Conservation (phyloP, 2,113 vertebrate genomes). For the Tragelaphus strepsiceros region DNA sequence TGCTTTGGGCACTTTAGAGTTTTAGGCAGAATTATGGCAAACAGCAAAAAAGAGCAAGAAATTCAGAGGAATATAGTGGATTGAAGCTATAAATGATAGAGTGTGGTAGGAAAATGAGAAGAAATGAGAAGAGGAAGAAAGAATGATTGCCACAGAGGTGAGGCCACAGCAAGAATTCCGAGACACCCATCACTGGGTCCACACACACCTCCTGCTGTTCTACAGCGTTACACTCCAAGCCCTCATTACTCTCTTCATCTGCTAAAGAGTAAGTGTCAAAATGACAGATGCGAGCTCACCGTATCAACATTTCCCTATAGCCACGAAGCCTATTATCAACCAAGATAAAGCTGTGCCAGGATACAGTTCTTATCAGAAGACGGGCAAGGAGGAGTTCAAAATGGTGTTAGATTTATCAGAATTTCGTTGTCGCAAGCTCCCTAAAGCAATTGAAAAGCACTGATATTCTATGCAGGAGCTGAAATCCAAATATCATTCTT, state of each 20-base stretch:
- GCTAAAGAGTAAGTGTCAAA: constrained; percentile 59
- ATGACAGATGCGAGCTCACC: constrained; percentile 53
- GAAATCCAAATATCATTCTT: constrained; percentile 50
- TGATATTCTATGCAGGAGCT: not conserved
- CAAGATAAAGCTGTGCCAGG: constrained; percentile 67
- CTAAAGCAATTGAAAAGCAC: constrained; percentile 51
- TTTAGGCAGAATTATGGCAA: not conserved
- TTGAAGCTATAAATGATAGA: not conserved
- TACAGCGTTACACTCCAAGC: constrained; percentile 25
- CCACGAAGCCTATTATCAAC: constrained; percentile 52
- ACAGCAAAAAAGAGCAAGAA: not conserved
- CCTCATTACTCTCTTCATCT: constrained; percentile 54
- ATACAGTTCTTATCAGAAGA: constrained; percentile 73
- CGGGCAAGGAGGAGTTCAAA: constrained; percentile 61
- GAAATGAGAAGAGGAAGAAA: not conserved
- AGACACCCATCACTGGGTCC: not conserved
- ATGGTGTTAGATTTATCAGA: constrained; percentile 58
- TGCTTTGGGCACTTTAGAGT: not conserved
- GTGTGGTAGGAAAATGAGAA: constrained; percentile 45
- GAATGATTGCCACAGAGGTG: not conserved
- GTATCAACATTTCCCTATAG: constrained; percentile 70
- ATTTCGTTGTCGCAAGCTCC: constrained; percentile 31
- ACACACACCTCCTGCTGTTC: not conserved
- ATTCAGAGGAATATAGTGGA: not conserved
- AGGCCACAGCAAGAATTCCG: not conserved